Evolutionary conservation across 2,113 vertebrate species (phyloP), one percentile per base, ranked within the genome.

Genomic region (Uria aalge): DNA sequence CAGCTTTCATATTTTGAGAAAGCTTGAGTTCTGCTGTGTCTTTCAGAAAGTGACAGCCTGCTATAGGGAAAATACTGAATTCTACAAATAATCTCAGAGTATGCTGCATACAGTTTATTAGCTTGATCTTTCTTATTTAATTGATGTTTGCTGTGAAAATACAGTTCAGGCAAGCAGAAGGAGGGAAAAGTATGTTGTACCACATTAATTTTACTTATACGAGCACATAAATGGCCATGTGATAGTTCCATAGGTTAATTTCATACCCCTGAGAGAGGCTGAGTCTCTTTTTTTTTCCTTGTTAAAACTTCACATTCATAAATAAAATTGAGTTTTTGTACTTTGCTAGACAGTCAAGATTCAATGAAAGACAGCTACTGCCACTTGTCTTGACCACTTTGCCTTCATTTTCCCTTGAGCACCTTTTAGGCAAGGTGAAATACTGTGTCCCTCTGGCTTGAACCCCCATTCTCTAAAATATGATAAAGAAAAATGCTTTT

Each of bases 121-220:
- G 20, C 57, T 87, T 94, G 32, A 78, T 91, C 30, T 92, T 85
- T 91, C 34, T 22, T 95, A 75, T 57, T 96, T 92, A 94, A 89
- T 76, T 91, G 77, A 78, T 92, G 40, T 90, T 96, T 92, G 15
- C 73, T 92, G 52, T 82, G 71, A 83, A 94, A 95, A 95, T 85
- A 88, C 45, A 71, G 26, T 82, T 94, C 57, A 85, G 47, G 45
- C 81, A 88, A 93, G 62, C 57, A 93, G 56, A 89, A 92, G 34
- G 40, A 11, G 56, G 5, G 13, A 64, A 68, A 95, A 71, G 36
- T 85, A 41, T 55, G 55, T 85, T 78, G 16, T 85, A 32, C n/a
- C 41, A 72, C 50, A 50, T 87, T 85, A 91, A 87, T 96, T 94
- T 89, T 69, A 82, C n/a, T 90, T 89, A 32, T 87, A 60, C 41